Conservation (phyloP, 2,888 invertebrate genomes). For the Microctonus hyperodae region DNA sequence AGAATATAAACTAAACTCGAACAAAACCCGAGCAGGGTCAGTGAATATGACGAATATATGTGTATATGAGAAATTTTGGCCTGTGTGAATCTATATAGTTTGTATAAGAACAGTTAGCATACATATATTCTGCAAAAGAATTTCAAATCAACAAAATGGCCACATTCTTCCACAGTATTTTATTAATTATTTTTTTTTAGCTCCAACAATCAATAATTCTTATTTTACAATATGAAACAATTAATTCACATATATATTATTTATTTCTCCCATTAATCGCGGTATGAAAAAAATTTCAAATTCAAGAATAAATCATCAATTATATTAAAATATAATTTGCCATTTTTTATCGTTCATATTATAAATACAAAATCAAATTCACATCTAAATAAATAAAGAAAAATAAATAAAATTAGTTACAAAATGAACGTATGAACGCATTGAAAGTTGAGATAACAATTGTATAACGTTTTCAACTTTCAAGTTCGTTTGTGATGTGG, state of each 20-base stretch:
- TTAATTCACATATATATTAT: background rate
- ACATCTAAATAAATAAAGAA: background rate
- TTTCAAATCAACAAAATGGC: conserved; percentile 20
- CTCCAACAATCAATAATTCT: background rate
- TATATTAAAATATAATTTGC: too few species aligned
- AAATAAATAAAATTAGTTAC: conserved; percentile 16
- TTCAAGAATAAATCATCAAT: background rate
- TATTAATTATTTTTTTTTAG: background rate
- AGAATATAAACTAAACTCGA: conserved; percentile 27
- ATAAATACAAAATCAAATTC: background rate
- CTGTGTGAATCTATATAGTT: conserved; percentile 3
- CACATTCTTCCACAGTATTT: background rate
- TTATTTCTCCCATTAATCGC: background rate
- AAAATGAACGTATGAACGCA: conserved; percentile 22
- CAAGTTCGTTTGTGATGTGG: conserved; percentile 15
- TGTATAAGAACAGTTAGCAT: background rate
- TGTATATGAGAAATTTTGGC: conserved; percentile 17
- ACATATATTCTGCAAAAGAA: background rate
- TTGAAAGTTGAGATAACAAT: conserved; percentile 18
- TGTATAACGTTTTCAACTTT: conserved; percentile 27
- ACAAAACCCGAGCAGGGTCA: conserved; percentile 32
- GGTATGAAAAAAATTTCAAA: background rate
- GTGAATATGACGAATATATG: conserved; percentile 25
- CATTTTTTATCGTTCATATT: background rate
- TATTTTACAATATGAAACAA: background rate